Conservation (phyloP, 2,888 invertebrate species). For the Pilophorus perplexus region DNA sequence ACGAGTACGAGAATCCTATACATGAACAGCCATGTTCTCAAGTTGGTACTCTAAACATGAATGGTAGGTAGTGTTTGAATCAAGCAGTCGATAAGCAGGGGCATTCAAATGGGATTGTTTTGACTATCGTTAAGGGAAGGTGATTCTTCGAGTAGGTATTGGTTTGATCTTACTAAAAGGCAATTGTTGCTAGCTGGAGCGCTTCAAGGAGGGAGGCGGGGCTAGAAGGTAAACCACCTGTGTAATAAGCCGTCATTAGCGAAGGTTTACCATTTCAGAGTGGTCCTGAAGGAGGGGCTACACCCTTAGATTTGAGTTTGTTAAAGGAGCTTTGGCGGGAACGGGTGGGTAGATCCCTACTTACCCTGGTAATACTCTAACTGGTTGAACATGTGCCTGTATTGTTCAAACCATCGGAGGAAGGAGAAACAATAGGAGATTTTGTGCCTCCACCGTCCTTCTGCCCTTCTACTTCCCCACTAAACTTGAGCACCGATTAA, state of each 20-base stretch:
- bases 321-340: constrained; percentile 7
- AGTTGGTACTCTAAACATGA: too few relatives aligned
- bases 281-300: constrained; percentile 8
- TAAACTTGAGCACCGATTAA: neutral
- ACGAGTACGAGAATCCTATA: too few relatives aligned
- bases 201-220: neutral
- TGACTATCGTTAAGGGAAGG: neutral
- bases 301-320: constrained; percentile 5
- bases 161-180: too few relatives aligned
- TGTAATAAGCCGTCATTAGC: neutral
- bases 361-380: constrained; percentile 14
- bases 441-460: neutral
- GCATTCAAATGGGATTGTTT: too few relatives aligned
- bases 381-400: constrained; percentile 3
- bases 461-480: neutral
- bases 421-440: constrained; percentile 7
- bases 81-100: too few relatives aligned
- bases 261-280: too few relatives aligned
- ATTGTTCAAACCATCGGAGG: neutral
- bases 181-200: too few relatives aligned
- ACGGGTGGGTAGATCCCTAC: constrained; percentile 5
- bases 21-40: too few relatives aligned
- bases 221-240: neutral
- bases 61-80: too few relatives aligned
- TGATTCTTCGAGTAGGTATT: too few relatives aligned